Percentiles rank a stretch among this genome's conserved stretches.
phyloP scores from a whole-genome alignment of 1,140 invertebrate genomes.

The Macrostomum lignano region DNA sequence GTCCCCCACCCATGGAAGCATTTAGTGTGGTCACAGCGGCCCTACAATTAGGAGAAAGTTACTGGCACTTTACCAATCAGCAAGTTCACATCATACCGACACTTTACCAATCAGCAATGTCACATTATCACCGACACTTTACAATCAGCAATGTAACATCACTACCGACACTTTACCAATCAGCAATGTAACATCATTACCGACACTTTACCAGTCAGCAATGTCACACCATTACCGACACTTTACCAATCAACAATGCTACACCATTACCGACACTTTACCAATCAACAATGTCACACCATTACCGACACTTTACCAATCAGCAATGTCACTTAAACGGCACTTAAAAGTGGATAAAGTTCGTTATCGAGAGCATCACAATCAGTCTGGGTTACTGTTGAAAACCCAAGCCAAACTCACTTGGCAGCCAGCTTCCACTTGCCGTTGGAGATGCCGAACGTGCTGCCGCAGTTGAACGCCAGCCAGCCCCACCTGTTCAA shows the following conservation, averaged over 20 bases:
- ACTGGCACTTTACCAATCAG: not conserved
- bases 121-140: not conserved
- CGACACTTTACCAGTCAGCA: not conserved
- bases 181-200: not conserved
- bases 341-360: not conserved
- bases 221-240: not conserved
- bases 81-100: not conserved
- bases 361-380: not conserved
- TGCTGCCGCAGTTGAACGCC: constrained; percentile 20
- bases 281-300: not conserved
- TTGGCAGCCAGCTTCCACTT: constrained; percentile 21
- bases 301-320: not conserved
- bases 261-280: not conserved
- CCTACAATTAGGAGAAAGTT: constrained; percentile 9
- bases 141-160: not conserved
- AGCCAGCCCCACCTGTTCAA: constrained; percentile 19
- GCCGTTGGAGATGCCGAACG: constrained; percentile 18
- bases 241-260: not conserved
- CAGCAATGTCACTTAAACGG: not conserved
- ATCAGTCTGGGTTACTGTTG: not conserved
- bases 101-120: not conserved
- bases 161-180: not conserved
- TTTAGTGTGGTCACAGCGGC: constrained; percentile 63
- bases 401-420: constrained; percentile 8
- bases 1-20: constrained; percentile 55